These are phyloP conservation scores for Corythornis madagascariensis DNA, from an alignment of 2,113 vertebrate genomes.

Conservation along the genomic window DNA sequence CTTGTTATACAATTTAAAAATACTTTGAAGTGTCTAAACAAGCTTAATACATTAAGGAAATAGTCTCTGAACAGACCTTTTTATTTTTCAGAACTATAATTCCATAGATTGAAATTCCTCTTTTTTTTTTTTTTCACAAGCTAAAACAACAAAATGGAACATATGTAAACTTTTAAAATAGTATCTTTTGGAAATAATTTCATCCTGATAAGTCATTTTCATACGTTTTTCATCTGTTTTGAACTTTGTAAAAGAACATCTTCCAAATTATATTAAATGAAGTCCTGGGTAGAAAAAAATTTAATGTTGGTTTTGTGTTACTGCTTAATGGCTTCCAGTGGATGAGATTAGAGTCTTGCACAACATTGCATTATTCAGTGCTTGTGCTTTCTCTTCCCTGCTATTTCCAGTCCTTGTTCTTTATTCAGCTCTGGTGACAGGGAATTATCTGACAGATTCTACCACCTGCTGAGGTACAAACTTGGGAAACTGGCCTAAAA, in stretches of 20 bases:
- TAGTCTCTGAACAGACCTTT: neutral
- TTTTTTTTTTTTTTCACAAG: conserved; percentile 10
- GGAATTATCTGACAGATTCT: neutral
- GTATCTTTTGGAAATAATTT: conserved; percentile 33
- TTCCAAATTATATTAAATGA: conserved; percentile 51
- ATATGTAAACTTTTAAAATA: conserved; percentile 59
- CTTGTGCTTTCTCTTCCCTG: neutral
- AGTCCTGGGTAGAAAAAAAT: neutral
- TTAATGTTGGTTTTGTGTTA: neutral
- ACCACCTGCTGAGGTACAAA: neutral
- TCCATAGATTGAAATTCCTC: conserved; percentile 41
- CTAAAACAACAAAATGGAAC: conserved; percentile 64
- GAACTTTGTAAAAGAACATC: conserved; percentile 27
- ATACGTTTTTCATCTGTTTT: conserved; percentile 29
- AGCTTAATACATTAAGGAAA: conserved; percentile 33
- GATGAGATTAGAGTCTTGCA: neutral
- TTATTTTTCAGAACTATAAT: conserved; percentile 30
- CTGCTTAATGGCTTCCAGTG: conserved; percentile 5
- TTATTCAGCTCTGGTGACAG: neutral
- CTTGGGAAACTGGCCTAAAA: neutral
- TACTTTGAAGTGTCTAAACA: conserved; percentile 26
- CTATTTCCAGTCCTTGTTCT: neutral
- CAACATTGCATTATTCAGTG: conserved; percentile 1
- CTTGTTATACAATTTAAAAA: conserved; percentile 13
- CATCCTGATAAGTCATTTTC: conserved; percentile 18